Conservation (phyloP, 2,797 vertebrate genomes). For the Eleutherodactylus coqui region DNA sequence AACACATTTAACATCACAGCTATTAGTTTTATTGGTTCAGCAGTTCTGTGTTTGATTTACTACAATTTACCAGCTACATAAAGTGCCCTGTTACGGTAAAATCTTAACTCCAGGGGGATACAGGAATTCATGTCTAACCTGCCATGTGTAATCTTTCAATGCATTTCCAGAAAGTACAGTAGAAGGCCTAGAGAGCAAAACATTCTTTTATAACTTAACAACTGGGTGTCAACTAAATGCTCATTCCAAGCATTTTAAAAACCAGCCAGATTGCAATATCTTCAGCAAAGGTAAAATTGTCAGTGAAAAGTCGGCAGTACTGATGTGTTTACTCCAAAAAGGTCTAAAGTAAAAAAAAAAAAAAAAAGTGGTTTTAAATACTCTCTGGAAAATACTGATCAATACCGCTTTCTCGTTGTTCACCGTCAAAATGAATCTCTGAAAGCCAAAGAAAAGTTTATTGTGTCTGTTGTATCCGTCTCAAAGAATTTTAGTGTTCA, state of each 20-base stretch:
- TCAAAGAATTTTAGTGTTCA: neutral
- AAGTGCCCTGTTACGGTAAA: neutral
- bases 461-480: neutral
- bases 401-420: constrained; percentile 1
- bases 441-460: neutral
- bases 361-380: constrained; percentile 29
- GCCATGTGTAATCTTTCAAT: constrained; percentile 52
- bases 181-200: constrained; percentile 29
- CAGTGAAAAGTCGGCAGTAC: constrained; percentile 39
- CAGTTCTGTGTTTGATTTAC: neutral
- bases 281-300: constrained; percentile 21
- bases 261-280: constrained; percentile 33
- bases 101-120: neutral
- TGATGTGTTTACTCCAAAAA: constrained; percentile 41
- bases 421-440: constrained; percentile 14
- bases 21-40: neutral
- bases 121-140: constrained; percentile 19
- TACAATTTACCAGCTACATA: neutral
- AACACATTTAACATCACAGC: neutral
- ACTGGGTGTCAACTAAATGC: constrained; percentile 47
- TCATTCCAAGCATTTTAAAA: constrained; percentile 36
- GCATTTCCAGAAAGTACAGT: constrained; percentile 35
- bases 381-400: constrained; percentile 22
- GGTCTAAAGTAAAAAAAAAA: constrained; percentile 22
- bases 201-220: constrained; percentile 57